Base-by-base conservation (phyloP, 2,797 vertebrate genomes). In the Eremophila alpestris region DNA sequence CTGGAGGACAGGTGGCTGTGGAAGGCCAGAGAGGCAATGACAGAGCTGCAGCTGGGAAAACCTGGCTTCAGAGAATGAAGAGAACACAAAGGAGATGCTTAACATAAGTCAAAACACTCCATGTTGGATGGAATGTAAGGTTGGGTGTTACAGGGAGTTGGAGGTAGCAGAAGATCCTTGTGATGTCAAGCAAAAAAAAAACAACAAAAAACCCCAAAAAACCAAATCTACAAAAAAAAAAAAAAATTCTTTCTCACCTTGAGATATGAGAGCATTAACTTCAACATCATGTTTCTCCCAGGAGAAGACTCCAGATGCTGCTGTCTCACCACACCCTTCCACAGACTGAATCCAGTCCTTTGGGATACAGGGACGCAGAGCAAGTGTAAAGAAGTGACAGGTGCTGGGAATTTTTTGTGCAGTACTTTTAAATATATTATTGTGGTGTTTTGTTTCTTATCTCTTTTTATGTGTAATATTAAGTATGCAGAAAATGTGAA, bases 171-270 rank as follows among this genome's bases (percentile, higher is more conserved):
- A 36, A 26, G 10, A 67, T 27, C 11, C 16, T 13, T 5, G 11
- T 40, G 11, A 26, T 24, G 41, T 2, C 7, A 49, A 75, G 16
- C 0, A 5, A 58, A 29, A 20, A 21, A 41, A 51, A 10, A 10
- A 41, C 29, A 13, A 15, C 11, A 21, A 5, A 10, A 16, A 9
- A 10, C 6, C 5, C 4, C 3, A 5, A 16, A 29, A 10, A 48
- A 6, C 5, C 16, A 27, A 55, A 30, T 38, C 36, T 38, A 2
- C 2, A 8, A 3, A 4, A 3, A 4, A 3, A 6, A 4, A 4
- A 11, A 34, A 58, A 24, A 59, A 30, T 13, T 38, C 6, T 81
- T 74, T 6, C 15, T 78, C 19, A 27, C 9, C 19, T 22, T 59
- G n/a, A n/a, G 9, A 36, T 45, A 49, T 12, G 7, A 68, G 24